A percentile compares a stretch with the other conserved stretches of the same genome.
phyloP scores from a whole-genome alignment of 2,888 invertebrate genomes.

The Busseola fusca region DNA sequence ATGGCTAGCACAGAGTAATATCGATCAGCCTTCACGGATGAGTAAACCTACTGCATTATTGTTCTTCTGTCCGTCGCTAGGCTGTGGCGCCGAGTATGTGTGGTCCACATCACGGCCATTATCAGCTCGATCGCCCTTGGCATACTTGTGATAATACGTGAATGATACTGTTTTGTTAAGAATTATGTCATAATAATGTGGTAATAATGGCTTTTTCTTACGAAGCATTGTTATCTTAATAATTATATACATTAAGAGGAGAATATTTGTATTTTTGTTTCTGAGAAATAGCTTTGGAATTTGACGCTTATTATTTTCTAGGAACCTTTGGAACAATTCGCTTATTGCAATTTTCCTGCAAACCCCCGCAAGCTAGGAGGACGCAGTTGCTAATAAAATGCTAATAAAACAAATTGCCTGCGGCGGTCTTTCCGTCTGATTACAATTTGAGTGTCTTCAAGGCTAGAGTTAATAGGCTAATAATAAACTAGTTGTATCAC shows the following conservation, averaged over 20 bases:
- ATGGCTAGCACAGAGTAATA: background rate
- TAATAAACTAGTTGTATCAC: too few species aligned
- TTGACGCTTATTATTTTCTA: background rate
- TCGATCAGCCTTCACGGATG: slow-evolving; percentile 25
- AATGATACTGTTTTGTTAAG: slow-evolving; percentile 53
- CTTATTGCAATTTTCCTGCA: background rate
- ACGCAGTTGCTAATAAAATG: background rate
- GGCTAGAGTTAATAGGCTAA: too few species aligned
- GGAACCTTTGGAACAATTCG: background rate
- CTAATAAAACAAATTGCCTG: too few species aligned
- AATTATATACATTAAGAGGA: slow-evolving; percentile 23
- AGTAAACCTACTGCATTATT: slow-evolving; percentile 21
- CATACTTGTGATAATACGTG: slow-evolving; percentile 49
- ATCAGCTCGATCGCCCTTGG: slow-evolving; percentile 56
- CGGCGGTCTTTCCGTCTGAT: too few species aligned
- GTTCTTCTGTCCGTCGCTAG: slow-evolving; percentile 20
- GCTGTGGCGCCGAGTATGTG: slow-evolving; percentile 30
- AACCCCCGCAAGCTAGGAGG: background rate
- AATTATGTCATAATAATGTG: slow-evolving; percentile 52
- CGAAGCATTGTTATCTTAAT: slow-evolving; percentile 24
- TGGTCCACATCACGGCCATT: slow-evolving; percentile 51
- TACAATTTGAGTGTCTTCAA: too few species aligned
- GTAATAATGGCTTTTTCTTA: slow-evolving; percentile 42
- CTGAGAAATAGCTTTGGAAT: background rate
- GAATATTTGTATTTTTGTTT: background rate